Evolutionary conservation across 2,888 invertebrate species (phyloP).

Genomic region (Malthinus flaveolus): DNA sequence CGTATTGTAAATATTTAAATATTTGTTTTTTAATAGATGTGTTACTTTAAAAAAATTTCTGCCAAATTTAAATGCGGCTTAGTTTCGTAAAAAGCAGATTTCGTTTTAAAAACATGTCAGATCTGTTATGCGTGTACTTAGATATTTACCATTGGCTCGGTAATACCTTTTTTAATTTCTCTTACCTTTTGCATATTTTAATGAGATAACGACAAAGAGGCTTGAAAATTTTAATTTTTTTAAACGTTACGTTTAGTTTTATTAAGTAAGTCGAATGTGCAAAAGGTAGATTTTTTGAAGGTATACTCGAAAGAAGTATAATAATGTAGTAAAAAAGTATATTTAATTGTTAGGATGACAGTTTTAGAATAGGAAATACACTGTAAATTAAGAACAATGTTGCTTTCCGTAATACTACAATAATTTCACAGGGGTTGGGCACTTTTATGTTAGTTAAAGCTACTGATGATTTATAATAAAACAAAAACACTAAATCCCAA

Average conservation of each 20-base stretch:
- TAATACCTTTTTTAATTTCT: constrained; percentile 19
- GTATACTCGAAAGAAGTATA: constrained; percentile 36
- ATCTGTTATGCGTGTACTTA: constrained; percentile 51
- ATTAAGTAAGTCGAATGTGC: constrained; percentile 12
- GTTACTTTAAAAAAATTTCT: neutral
- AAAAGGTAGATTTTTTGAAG: constrained; percentile 13
- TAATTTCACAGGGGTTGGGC: constrained; percentile 56
- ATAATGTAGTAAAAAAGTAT: constrained; percentile 45
- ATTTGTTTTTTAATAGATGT: constrained; percentile 15
- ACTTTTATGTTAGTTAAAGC: constrained; percentile 55
- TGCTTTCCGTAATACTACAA: constrained; percentile 51
- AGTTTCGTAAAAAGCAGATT: constrained; percentile 26
- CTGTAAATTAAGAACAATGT: constrained; percentile 53
- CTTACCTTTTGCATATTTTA: constrained; percentile 3
- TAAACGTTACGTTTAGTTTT: constrained; percentile 10
- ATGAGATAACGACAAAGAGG: constrained; percentile 7
- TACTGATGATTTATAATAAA: constrained; percentile 56
- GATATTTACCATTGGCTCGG: constrained; percentile 41
- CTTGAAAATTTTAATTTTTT: constrained; percentile 11
- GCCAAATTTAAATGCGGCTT: constrained; percentile 35
- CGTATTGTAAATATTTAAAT: constrained; percentile 25
- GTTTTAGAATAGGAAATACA: constrained; percentile 51
- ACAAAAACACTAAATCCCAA: constrained; percentile 29
- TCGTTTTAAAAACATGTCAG: constrained; percentile 40
- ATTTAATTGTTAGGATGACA: constrained; percentile 54